phyloP scores from a whole-genome alignment of 2,888 invertebrate species.

The Vanessa cardui region DNA sequence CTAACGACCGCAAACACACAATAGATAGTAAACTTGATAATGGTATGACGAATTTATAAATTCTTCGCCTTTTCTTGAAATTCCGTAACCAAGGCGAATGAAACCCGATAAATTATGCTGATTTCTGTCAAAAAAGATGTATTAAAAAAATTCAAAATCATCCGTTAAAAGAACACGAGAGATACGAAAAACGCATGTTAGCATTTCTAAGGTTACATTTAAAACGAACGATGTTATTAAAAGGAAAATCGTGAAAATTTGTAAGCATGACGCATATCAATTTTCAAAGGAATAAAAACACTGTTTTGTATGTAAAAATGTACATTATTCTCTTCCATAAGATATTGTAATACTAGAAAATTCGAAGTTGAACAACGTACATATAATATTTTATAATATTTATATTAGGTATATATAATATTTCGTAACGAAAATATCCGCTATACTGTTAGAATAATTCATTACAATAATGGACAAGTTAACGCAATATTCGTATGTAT shows the following conservation, averaged over 20 bases:
- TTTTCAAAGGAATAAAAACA: constrained; percentile 6
- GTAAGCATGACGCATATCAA: constrained; percentile 9
- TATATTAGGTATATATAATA: too few species aligned
- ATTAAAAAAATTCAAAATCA: background rate
- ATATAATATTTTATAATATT: too few species aligned
- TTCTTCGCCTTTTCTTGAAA: constrained; percentile 52
- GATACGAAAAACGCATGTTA: background rate
- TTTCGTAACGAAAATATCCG: too few species aligned
- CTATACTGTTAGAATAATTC: too few species aligned
- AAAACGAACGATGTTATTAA: constrained; percentile 20
- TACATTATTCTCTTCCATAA: background rate
- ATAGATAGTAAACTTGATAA: constrained; percentile 71
- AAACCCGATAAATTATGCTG: background rate
- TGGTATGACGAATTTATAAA: constrained; percentile 68
- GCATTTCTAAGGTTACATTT: constrained; percentile 14
- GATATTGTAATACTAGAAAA: background rate
- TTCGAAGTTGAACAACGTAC: too few species aligned
- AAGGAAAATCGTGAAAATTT: constrained; percentile 8
- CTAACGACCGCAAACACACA: constrained; percentile 54
- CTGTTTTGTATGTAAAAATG: background rate
- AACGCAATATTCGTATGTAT: too few species aligned
- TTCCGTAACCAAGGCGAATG: constrained; percentile 5
- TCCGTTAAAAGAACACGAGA: background rate
- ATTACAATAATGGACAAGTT: too few species aligned
- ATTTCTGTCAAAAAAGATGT: background rate